phyloP scores from a whole-genome alignment of 2,797 vertebrate genomes.

The Chelonia mydas region DNA sequence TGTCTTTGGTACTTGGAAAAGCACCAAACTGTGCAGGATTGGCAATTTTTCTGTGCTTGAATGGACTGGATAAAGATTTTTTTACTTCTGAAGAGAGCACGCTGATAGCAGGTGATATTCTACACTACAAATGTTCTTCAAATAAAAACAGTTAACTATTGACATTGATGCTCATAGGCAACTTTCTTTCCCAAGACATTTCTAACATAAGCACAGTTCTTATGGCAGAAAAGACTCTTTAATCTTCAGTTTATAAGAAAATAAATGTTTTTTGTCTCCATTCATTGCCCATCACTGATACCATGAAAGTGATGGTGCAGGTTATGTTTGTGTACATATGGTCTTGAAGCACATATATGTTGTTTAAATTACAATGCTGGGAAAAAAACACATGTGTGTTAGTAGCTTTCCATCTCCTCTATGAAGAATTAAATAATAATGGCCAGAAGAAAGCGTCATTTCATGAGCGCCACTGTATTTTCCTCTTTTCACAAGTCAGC shows the following conservation, averaged over 20 bases:
- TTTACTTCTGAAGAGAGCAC: background rate
- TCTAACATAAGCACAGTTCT: constrained; percentile 8
- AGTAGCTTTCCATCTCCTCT: constrained; percentile 67
- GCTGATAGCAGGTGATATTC: background rate
- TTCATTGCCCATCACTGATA: constrained; percentile 59
- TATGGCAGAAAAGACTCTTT: constrained; percentile 43
- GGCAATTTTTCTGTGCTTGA: background rate
- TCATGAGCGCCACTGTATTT: constrained; percentile 34
- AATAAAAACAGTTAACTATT: background rate
- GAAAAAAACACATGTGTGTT: constrained; percentile 70
- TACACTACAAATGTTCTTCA: background rate
- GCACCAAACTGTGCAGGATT: accelerated
- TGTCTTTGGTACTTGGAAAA: background rate
- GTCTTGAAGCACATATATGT: constrained; percentile 61
- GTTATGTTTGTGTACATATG: constrained; percentile 64
- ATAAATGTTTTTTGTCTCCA: constrained; percentile 63
- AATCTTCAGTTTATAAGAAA: constrained; percentile 61
- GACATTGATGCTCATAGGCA: constrained; percentile 25
- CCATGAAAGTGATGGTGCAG: constrained; percentile 30
- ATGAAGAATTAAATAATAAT: background rate
- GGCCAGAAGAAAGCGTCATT: constrained; percentile 40
- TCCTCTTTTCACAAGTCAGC: constrained; percentile 43
- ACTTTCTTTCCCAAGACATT: constrained; percentile 28
- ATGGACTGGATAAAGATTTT: background rate
- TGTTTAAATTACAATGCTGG: constrained; percentile 73